These are phyloP conservation scores for Enteromius mattozi DNA, from an alignment of 2,797 vertebrate species.

Conservation along the genomic window DNA sequence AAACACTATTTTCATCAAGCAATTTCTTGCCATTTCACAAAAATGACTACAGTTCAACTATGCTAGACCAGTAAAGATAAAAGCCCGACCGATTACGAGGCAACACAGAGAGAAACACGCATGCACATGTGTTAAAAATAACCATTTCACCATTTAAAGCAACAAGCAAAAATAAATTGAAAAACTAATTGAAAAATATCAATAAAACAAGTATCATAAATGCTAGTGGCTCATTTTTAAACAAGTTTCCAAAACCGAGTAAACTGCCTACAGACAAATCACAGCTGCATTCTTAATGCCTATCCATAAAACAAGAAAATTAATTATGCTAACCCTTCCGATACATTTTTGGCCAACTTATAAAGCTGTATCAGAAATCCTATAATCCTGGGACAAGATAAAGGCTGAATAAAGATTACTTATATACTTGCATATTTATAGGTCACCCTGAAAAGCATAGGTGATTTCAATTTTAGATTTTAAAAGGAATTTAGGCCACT, in stretches of 20 bases:
- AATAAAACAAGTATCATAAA: no score
- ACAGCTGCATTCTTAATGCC: background rate
- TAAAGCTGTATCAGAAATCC: background rate
- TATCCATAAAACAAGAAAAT: background rate
- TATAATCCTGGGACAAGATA: background rate
- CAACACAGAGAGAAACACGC: background rate
- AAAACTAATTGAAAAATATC: background rate
- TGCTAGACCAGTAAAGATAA: background rate
- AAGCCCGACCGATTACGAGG: background rate
- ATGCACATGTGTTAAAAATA: conserved; percentile 18
- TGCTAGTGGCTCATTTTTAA: background rate
- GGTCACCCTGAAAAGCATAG: background rate
- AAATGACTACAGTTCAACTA: conserved; percentile 12
- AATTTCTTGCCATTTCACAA: conserved; percentile 28
- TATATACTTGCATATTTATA: background rate
- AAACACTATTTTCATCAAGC: conserved; percentile 36
- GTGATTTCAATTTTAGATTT: no score
- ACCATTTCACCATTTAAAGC: background rate
- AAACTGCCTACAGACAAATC: background rate
- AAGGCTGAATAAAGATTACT: background rate
- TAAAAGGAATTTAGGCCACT: background rate
- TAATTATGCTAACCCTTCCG: background rate
- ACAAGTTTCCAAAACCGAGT: background rate
- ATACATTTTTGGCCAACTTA: background rate
- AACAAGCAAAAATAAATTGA: background rate